Base-by-base conservation (phyloP, 2,797 vertebrate species). In the Vireo griseus region DNA sequence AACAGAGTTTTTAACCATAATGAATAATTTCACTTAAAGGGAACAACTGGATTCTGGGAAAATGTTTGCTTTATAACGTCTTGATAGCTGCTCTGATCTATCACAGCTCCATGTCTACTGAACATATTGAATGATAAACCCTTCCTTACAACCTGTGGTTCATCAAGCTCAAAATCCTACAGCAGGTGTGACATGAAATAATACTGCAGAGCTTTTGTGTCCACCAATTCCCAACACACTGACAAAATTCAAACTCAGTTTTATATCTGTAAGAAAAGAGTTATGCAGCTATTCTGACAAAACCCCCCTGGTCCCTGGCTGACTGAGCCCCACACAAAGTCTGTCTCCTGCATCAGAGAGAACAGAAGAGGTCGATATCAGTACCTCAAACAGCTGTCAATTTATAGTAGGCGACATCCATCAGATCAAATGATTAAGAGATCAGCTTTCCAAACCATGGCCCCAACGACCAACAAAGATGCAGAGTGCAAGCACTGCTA, bases 381-480 rank as follows among this genome's bases (percentile, higher is more conserved):
- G 68, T 33, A 84, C 66, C 59, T 88, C 78, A 79, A 96, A 87
- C 91, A 86, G 61, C 67, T 48, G 78, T 83, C 80, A 1, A 31
- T 94, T 63, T 74, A 80, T 28, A 48, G 54, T 10, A 57, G 42
- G 73, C 1, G 0, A 74, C 85, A 91, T 90, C 94, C 89, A 65
- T 96, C 95, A 94, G 94, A 88, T 86, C 33, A 76, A 92, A 91
- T 84, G 88, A 95, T 96, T 92, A 88, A 95, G 93, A 92, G 92
- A 96, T 97, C 91, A 90, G 86, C 83, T 95, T 94, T 88, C 88
- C 83, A 88, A 94, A 73, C 40, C 54, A 2, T 29, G 61, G 92
- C 81, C 89, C 77, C 12, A 5, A 2, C 47, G 78, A 69, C 67
- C 87, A 62, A 40, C 91, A 90, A 72, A 72, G 82, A 95, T 54